These are phyloP conservation scores for Agrotis clavis DNA, from an alignment of 2,888 invertebrate species.

Conservation along the genomic window DNA sequence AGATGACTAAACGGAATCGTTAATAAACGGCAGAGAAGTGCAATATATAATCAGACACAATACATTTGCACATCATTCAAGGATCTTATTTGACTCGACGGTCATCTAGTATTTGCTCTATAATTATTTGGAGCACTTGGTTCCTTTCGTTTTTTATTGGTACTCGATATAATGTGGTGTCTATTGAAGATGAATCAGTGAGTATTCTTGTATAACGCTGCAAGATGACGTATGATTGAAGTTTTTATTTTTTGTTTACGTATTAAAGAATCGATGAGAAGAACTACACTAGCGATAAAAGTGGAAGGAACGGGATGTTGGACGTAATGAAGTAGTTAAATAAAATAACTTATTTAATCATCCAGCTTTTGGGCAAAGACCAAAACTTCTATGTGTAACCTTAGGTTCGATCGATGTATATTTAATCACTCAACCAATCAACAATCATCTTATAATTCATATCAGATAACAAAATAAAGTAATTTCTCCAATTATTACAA, in stretches of 20 bases:
- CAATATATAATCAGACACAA: slow-evolving; percentile 76
- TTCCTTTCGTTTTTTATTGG: slow-evolving; percentile 38
- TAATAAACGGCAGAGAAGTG: slow-evolving; percentile 78
- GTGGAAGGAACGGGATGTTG: too few species aligned
- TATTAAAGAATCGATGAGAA: too few species aligned
- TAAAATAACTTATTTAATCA: too few species aligned
- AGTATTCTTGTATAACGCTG: not conserved
- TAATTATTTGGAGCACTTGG: slow-evolving; percentile 59
- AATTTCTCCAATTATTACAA: slow-evolving; percentile 41
- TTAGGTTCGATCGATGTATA: too few species aligned
- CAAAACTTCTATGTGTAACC: too few species aligned
- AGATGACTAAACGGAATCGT: slow-evolving; percentile 85
- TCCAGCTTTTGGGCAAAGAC: too few species aligned
- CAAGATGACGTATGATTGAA: not conserved
- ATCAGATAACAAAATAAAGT: slow-evolving; percentile 22
- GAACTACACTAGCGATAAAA: too few species aligned
- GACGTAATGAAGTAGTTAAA: too few species aligned
- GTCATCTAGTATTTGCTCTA: slow-evolving; percentile 40
- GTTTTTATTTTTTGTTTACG: not conserved
- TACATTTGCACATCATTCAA: slow-evolving; percentile 75
- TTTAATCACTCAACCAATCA: not conserved
- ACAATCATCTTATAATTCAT: slow-evolving; percentile 12
- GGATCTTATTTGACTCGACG: slow-evolving; percentile 53
- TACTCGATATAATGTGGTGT: not conserved
- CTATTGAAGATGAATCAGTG: slow-evolving; percentile 10